A percentile compares a stretch with the other conserved stretches of the same genome.
phyloP scores from a whole-genome alignment of 2,888 invertebrate species.

The Fragum sueziense region DNA sequence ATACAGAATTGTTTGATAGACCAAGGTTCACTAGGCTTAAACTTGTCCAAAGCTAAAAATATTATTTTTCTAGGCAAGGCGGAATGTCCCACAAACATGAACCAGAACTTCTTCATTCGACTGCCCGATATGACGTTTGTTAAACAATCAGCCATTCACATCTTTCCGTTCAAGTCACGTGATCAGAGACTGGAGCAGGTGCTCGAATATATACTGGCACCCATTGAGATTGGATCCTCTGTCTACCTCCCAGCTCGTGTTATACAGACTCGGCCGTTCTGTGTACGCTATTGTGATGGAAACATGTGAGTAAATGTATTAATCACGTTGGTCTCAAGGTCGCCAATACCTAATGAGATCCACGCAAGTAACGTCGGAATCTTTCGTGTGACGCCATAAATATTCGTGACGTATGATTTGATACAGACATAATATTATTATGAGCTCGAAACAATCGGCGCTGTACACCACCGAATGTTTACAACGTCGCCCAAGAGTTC shows the following conservation, averaged over 20 bases:
- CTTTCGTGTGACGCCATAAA: too few species aligned
- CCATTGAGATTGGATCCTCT: slow-evolving; percentile 14
- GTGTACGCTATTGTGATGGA: slow-evolving; percentile 32
- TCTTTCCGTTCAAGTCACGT: slow-evolving; percentile 18
- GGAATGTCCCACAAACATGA: slow-evolving; percentile 9
- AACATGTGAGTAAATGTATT: slow-evolving; percentile 25
- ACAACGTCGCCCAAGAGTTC: too few species aligned
- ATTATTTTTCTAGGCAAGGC: neutral
- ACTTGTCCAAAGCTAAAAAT: neutral
- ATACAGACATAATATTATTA: too few species aligned
- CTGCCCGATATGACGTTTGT: slow-evolving; percentile 13
- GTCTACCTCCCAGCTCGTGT: slow-evolving; percentile 36
- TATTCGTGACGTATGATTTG: too few species aligned
- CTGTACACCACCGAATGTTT: too few species aligned
- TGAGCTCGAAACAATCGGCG: too few species aligned
- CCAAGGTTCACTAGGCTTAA: neutral
- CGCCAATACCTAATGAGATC: too few species aligned
- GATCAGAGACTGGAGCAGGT: slow-evolving; percentile 9
- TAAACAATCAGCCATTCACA: slow-evolving; percentile 35
- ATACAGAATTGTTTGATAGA: neutral
- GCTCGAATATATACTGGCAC: slow-evolving; percentile 36
- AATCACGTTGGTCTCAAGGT: too few species aligned
- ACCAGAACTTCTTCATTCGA: slow-evolving; percentile 24
- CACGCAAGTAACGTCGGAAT: too few species aligned
- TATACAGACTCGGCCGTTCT: slow-evolving; percentile 13